Conservation (phyloP, 2,113 vertebrate genomes). For the Chaetorhynchus papuensis region DNA sequence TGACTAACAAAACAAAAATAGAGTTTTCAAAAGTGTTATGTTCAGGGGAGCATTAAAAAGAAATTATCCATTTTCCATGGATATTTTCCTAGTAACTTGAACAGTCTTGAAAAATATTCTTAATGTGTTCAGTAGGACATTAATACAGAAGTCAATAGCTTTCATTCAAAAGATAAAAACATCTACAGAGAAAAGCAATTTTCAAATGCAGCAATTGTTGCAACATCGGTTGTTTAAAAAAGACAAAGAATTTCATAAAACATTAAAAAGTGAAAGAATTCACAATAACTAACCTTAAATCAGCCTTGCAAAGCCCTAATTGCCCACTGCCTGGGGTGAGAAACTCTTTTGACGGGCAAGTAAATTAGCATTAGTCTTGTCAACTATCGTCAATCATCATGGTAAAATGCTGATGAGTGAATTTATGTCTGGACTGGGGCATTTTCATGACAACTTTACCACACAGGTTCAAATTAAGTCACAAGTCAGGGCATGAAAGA, state of each 20-base stretch:
- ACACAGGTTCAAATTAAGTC: not conserved
- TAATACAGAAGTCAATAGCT: not conserved
- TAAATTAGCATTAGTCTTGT: constrained; percentile 28
- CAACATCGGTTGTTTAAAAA: not conserved
- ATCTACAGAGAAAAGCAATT: not conserved
- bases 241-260: not conserved
- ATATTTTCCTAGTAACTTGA: not conserved
- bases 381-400: not conserved
- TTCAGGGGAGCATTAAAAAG: not conserved
- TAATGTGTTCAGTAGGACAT: not conserved
- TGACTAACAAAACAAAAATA: not conserved
- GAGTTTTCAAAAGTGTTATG: not conserved
- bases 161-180: not conserved
- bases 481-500: not conserved
- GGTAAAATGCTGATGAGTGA: not conserved
- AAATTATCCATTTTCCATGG: not conserved
- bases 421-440: not conserved
- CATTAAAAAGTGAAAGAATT: not conserved
- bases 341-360: not conserved
- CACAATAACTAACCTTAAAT: not conserved
- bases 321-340: not conserved
- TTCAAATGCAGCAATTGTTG: not conserved
- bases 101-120: not conserved
- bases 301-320: not conserved
- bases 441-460: not conserved